Base-by-base conservation (phyloP, 2,888 invertebrate genomes). In the Branchellion lobata region DNA sequence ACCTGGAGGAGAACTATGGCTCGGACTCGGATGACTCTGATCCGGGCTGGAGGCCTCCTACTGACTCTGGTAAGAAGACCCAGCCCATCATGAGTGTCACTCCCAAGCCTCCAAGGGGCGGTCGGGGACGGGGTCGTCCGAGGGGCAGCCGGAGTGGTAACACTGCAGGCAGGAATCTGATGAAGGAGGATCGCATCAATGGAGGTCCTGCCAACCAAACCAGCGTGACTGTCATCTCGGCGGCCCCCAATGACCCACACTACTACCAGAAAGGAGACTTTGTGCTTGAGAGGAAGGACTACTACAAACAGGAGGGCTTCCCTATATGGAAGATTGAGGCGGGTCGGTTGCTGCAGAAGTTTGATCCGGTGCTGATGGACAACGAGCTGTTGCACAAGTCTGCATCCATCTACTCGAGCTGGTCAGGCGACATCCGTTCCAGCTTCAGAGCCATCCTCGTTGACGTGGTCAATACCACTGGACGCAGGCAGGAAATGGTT, bases 321-420 rank as follows among this genome's bases (percentile, higher is more conserved):
- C 91, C 93, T 5, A 92, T 96, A 84, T 96, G 95, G 95, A 91
- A 94, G 87, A 93, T 95, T 65, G 95, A 95, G 86, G 93, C 92
- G 61, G 91, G 91, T 85, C 90, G 91, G 81, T 88, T 92, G 85
- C 86, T 92, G 84, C 91, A 91, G 85, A 91, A 92, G 85, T 92
- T 90, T 87, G 90, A 91, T 84, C 90, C 91, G 53, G 90, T 78
- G 24, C 21, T 79, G 27, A 53, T 68, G 27, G 80, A 81, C 69
- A 76, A 73, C 14, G 31, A 40, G 18, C 31, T 81, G 24, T n/a
- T 81, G 29, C 81, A 82, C 79, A 80, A 81, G 69, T 81, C 82
- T 21, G 78, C 81, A 24, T 81, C 81, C 51, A 81, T 81, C 27
- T 86, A 85, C 82, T 85, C 86, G 2, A 86, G 86, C 53, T 86